Evolutionary conservation across 1,140 invertebrate genomes (phyloP), one percentile per base, ranked within the genome.

Genomic region (Apis cerana): DNA sequence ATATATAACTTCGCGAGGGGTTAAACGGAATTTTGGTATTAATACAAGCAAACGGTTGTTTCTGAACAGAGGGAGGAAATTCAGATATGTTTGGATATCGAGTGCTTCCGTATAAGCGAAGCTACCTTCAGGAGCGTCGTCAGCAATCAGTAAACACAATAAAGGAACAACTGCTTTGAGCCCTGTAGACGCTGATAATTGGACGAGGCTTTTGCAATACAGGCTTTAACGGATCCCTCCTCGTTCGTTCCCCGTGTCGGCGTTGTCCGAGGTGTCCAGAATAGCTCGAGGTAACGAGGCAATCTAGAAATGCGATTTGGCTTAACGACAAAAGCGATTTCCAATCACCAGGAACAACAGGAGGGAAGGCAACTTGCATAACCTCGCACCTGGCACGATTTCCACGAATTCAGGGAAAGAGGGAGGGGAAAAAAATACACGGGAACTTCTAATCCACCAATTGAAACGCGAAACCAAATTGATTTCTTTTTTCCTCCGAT

Each of bases 321-420:
- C 82, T 89, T 89, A 89, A 86, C 87, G 85, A 89, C 84, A 86
- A 88, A 82, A 89, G 84, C 87, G 88, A 86, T 84, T 89, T 89
- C 87, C 87, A 89, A 89, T 89, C 88, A 88, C 67, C 64, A 65
- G 64, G 82, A 88, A 88, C 85, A 88, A 88, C 84, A 84, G 80
- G 72, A 27, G 54, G 33, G 33, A 62, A 56, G 43, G n/a, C 64
- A 82, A 79, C 75, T 84, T 75, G 71, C 79, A 76, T 84, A 82
- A 89, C 75, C 64, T 71, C 72, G 59, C 71, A 50, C 79, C 78
- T 65, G 79, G 11, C 48, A 79, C 64, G 71, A 71, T 68, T 68
- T 17, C 15, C n/a, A 43, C 43, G 81, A 67, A 78, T 59, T 56
- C 43, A 27, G 50, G 75, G 67, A 9, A 43, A 5, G 43, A 12